Evolutionary conservation across 1,140 invertebrate genomes (phyloP).

Genomic region (Euura saliciscinereae): DNA sequence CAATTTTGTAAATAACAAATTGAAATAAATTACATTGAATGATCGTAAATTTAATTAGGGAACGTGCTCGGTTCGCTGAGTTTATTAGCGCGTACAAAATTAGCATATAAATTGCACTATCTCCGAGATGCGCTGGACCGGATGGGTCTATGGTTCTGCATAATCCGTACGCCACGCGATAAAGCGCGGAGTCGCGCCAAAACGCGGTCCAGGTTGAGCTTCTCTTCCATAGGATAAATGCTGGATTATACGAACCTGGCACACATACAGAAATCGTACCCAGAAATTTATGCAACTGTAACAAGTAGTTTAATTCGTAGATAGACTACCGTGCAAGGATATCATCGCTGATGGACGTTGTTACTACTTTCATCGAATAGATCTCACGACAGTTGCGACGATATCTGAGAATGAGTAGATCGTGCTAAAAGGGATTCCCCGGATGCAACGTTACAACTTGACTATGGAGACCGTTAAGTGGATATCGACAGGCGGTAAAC

Average conservation of each 20-base stretch:
- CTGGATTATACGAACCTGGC: neutral
- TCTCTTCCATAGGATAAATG: neutral
- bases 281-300: too few relatives aligned
- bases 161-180: slow-evolving; percentile 40
- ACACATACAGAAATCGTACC: too few relatives aligned
- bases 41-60: neutral
- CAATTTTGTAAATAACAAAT: too few relatives aligned
- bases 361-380: too few relatives aligned
- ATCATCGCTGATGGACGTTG: too few relatives aligned
- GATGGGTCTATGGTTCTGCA: slow-evolving; percentile 38
- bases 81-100: slow-evolving; percentile 55
- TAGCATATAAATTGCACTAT: slow-evolving; percentile 61
- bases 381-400: too few relatives aligned
- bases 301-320: too few relatives aligned
- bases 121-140: slow-evolving; percentile 26
- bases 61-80: neutral
- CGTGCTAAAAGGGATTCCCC: too few relatives aligned
- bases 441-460: neutral
- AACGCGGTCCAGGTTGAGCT: neutral
- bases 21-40: too few relatives aligned
- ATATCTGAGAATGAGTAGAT: too few relatives aligned
- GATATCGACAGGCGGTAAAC: neutral
- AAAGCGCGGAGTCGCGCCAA: neutral
- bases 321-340: too few relatives aligned
- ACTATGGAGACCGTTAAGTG: neutral